Evolutionary conservation across 1,140 invertebrate species (phyloP).

Genomic region (Drosophila ananassae): DNA sequence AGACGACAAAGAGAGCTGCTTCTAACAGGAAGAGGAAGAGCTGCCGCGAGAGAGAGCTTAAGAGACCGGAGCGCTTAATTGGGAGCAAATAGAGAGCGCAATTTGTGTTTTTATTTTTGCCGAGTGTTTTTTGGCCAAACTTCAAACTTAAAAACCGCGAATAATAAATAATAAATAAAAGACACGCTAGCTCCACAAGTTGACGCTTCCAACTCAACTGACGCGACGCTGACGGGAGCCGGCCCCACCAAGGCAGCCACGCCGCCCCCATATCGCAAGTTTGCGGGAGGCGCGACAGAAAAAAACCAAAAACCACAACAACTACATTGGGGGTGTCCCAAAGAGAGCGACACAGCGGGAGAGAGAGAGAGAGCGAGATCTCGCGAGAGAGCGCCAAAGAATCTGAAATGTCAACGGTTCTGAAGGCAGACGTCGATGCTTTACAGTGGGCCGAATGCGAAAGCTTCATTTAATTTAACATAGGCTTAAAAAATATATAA

Average conservation of each 20-base stretch:
- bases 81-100: constrained; percentile 13
- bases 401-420: constrained; percentile 3
- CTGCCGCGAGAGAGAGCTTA: not conserved
- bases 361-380: not conserved
- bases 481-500: not conserved
- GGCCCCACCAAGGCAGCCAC: constrained; percentile 32
- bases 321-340: not conserved
- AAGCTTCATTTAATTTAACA: not conserved
- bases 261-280: constrained; percentile 40
- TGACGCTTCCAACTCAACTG: constrained; percentile 71
- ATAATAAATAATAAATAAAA: constrained; percentile 57
- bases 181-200: constrained; percentile 63
- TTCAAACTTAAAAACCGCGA: constrained; percentile 11
- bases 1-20: not conserved
- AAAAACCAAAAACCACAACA: constrained; percentile 4
- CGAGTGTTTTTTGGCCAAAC: constrained; percentile 1
- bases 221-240: constrained; percentile 53
- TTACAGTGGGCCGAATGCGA: constrained; percentile 20
- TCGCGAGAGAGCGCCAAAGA: not conserved
- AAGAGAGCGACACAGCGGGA: not conserved
- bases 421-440: constrained; percentile 30
- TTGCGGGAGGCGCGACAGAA: constrained; percentile 25
- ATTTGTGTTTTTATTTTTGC: too few species aligned
- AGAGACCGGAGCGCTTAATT: not conserved
- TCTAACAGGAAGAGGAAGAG: constrained; percentile 13